Base-by-base conservation (phyloP, 2,797 vertebrate species). In the Enteromius mattozi region DNA sequence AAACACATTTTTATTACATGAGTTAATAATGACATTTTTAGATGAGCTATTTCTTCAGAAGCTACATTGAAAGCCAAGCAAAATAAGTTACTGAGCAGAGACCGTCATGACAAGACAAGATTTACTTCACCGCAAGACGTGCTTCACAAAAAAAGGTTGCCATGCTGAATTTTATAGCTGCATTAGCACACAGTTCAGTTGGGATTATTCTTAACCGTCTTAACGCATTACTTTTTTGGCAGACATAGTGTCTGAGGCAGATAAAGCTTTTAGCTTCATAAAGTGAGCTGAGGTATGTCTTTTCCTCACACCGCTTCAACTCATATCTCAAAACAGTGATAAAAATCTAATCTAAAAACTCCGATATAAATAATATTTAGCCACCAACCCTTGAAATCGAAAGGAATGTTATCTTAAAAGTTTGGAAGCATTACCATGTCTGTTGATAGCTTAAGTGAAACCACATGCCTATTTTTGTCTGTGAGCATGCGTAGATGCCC, bases 361-460 rank as follows among this genome's bases (percentile, higher is more conserved):
- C 75, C 66, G 78, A 81, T 87, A 87, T 88, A 56, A 84, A 85
- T 86, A 79, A 86, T 86, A 87, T 85, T 88, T 84, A 78, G 66
- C 54, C 27, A 77, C 63, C 37, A n/a, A 47, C 51, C 49, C 33
- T 75, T 80, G 21, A 82, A 85, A 88, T 80, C 42, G 33, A 72
- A 86, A 77, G 84, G 56, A 77, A 84, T 84, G 85, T 77, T 86
- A 83, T 88, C 69, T 82, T 69, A 81, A 61, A 78, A 49, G 42
- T 76, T 63, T 49, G 24, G 12, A 77, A 71, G 77, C 75, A 84
- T 56, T 51, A 81, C 49, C 69, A 63, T 65, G 24, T 83, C 78
- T 74, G 42, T 40, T 80, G 78, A 87, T 85, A 80, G 45, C 82
- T 80, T 91, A 85, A 90, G 76, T 80, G 71, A 81, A 88, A 88